Percentiles rank a stretch among this genome's conserved stretches.
phyloP scores from a whole-genome alignment of 1,140 invertebrate genomes.

The Lepidurus packardi region DNA sequence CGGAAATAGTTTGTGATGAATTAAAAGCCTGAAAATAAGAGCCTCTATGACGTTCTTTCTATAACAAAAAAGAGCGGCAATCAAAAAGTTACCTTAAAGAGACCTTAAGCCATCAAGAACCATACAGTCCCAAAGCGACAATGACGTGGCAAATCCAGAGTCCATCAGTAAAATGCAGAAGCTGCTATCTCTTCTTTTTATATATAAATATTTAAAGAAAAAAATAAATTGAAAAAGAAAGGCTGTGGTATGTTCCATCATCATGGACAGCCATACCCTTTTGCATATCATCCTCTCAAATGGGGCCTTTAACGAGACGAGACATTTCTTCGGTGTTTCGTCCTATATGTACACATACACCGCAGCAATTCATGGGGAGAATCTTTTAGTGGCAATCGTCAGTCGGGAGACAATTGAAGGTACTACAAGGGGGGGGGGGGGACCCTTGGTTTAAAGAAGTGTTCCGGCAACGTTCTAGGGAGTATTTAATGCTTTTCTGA shows the following conservation, averaged over 20 bases:
- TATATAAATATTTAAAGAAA: not conserved
- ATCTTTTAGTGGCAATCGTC: not conserved
- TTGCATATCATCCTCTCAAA: constrained; percentile 31
- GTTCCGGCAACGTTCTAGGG: not conserved
- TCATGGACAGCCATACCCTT: constrained; percentile 23
- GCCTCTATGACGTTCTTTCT: constrained; percentile 4
- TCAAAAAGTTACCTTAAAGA: not conserved
- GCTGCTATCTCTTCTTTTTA: not conserved
- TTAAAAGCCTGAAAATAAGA: not conserved
- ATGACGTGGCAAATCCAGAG: not conserved
- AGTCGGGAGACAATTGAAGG: constrained; percentile 9
- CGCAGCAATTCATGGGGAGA: not conserved
- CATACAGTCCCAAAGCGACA: not conserved
- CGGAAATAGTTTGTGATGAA: not conserved
- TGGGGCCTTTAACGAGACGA: constrained; percentile 27
- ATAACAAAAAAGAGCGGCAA: not conserved
- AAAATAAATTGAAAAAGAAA: not conserved
- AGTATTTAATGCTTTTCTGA: not conserved
- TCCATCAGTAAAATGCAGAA: not conserved
- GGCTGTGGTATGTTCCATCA: constrained; percentile 18
- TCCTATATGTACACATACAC: not conserved
- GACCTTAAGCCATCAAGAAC: not conserved
- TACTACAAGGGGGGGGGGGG: not conserved
- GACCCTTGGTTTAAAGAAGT: not conserved
- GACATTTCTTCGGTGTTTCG: not conserved